A percentile compares a stretch with the other conserved stretches of the same genome.
phyloP scores from a whole-genome alignment of 2,888 invertebrate species.

The Mythimna loreyi region DNA sequence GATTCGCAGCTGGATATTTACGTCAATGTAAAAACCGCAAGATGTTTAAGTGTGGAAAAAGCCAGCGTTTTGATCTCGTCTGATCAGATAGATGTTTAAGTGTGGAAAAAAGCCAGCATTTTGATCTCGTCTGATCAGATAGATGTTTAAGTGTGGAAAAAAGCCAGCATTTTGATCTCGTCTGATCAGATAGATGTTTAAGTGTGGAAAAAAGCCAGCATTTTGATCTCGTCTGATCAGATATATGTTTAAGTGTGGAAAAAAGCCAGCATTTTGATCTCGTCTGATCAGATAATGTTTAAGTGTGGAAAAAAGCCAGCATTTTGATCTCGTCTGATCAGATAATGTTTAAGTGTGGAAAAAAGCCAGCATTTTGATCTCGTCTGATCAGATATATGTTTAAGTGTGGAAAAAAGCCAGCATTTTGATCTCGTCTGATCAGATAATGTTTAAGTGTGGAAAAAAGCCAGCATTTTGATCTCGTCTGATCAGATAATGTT shows the following conservation, averaged over 20 bases:
- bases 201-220: no score
- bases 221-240: not conserved
- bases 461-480: not conserved
- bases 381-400: no score
- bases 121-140: not conserved
- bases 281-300: no score
- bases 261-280: not conserved
- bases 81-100: not conserved
- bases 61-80: not conserved
- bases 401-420: no score
- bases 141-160: no score
- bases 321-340: not conserved
- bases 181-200: not conserved
- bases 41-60: slow-evolving; percentile 10
- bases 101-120: no score
- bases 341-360: no score
- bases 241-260: no score
- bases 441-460: no score
- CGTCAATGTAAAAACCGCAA: slow-evolving; percentile 10
- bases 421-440: not conserved
- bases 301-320: no score
- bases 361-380: not conserved
- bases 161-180: not conserved
- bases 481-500: not conserved
- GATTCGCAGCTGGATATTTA: not conserved